Evolutionary conservation across 1,140 invertebrate species (phyloP).

Genomic region (Campoletis sonorensis): DNA sequence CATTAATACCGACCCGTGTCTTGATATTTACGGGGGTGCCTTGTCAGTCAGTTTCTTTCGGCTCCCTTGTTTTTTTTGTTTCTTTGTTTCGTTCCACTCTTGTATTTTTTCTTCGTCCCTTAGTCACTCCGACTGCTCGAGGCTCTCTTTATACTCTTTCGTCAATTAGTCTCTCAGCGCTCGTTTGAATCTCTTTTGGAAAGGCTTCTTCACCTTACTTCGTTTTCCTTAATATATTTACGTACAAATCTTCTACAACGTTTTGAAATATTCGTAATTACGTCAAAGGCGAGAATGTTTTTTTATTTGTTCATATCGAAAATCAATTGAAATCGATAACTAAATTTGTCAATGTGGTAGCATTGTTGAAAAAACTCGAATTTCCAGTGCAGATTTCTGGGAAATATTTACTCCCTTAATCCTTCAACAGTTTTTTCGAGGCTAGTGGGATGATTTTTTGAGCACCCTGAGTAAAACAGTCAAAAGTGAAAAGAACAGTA

Average conservation of each 20-base stretch:
- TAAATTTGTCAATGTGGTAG: no score
- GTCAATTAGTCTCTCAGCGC: conserved; percentile 64
- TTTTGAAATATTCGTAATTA: neutral
- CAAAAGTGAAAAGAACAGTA: neutral
- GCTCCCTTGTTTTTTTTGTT: conserved; percentile 45
- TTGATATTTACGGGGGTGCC: conserved; percentile 63
- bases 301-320: no score
- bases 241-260: neutral
- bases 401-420: no score
- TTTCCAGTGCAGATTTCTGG: no score
- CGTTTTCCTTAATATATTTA: neutral
- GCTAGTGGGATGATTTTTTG: neutral
- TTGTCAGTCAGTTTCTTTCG: conserved; percentile 49
- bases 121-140: conserved; percentile 17
- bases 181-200: conserved; percentile 23
- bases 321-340: no score
- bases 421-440: neutral
- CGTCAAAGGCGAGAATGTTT: no score
- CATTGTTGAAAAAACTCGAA: no score
- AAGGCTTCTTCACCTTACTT: neutral
- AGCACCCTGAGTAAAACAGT: neutral
- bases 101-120: conserved; percentile 6
- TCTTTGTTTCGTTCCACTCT: conserved; percentile 5
- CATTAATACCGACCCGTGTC: conserved; percentile 65
- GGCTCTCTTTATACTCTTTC: conserved; percentile 47